These are phyloP conservation scores for Leptinotarsa peninsularis DNA, from an alignment of 2,888 invertebrate genomes.

Conservation along the genomic window DNA sequence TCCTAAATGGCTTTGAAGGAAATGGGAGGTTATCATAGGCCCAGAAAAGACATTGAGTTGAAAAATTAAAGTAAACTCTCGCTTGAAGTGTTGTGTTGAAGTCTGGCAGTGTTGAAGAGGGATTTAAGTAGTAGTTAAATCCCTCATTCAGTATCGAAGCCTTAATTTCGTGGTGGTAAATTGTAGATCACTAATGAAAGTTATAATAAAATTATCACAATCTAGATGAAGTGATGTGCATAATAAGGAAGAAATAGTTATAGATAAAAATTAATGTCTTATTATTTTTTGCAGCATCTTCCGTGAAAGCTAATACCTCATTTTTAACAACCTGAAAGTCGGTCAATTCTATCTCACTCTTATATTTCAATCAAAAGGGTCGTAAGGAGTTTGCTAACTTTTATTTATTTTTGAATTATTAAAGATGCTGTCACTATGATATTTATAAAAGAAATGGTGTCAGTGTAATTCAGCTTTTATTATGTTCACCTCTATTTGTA, in stretches of 20 bases:
- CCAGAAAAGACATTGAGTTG: not conserved
- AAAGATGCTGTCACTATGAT: constrained; percentile 8
- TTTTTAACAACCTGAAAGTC: not conserved
- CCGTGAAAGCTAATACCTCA: not conserved
- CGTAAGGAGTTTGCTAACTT: constrained; percentile 14
- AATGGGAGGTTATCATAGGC: constrained; percentile 1
- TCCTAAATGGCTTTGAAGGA: constrained; percentile 6
- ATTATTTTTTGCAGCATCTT: not conserved
- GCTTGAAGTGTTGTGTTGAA: not conserved
- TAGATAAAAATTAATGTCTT: no score
- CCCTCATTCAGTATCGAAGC: no score
- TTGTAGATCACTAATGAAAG: no score
- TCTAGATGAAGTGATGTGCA: no score
- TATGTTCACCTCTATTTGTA: constrained; percentile 22
- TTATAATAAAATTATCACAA: no score
- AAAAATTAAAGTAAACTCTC: not conserved
- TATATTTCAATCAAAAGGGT: not conserved
- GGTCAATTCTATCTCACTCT: constrained; percentile 13
- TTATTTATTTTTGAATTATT: constrained; percentile 8
- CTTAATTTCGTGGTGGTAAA: no score
- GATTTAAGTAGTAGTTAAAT: not conserved
- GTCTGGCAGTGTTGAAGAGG: not conserved
- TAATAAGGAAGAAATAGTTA: no score
- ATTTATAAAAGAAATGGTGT: constrained; percentile 17
- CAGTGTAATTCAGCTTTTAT: constrained; percentile 15